Base-by-base conservation (phyloP, 2,797 vertebrate species). In the Staurois parvus region DNA sequence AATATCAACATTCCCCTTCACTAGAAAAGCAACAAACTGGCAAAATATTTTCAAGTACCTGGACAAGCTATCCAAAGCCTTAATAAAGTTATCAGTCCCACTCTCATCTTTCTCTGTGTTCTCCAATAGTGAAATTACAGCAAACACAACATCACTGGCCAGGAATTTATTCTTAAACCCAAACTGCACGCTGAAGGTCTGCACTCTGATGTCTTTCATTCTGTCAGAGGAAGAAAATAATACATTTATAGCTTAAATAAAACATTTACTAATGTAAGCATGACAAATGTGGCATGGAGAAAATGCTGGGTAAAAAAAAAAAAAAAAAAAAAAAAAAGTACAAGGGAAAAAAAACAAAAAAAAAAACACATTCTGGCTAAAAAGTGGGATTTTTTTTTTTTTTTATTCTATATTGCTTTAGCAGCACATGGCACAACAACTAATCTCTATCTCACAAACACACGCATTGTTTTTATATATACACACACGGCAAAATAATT, bases 141-240 rank as follows among this genome's bases (percentile, higher is more conserved):
- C 96, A 2, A 98, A 97, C 30, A 99, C 98, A 64, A 99, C 91
- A 17, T 99, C 98, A 21, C 93, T 95, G 89, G 98, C 98, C 91
- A 99, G 94, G 91, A 99, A 99, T 66, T 97, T 97, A 88, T 99
- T 98, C 93, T 99, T 98, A 90, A 98, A 99, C 75, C 98, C 98
- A 87, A 99, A 99, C 89, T 99, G 96, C 87, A 96, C 96, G 4
- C 97, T 96, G 87, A 99, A 99, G 0, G 98, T 99, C 93, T 99
- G 98, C 56, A 99, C 89, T 28, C 98, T 95, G 89, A 99, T 96
- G 88, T 99, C 98, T 88, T 97, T 99, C 96, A 99, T 96, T 72
- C 98, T 99, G 92, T 84, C 85, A 88, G 10, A 10, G 56, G 3
- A 62, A 9, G 21, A 59, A 59, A 6, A 24, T 7, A 59, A 59